phyloP scores from a whole-genome alignment of 2,113 vertebrate species.

The Xiphophorus hellerii region DNA sequence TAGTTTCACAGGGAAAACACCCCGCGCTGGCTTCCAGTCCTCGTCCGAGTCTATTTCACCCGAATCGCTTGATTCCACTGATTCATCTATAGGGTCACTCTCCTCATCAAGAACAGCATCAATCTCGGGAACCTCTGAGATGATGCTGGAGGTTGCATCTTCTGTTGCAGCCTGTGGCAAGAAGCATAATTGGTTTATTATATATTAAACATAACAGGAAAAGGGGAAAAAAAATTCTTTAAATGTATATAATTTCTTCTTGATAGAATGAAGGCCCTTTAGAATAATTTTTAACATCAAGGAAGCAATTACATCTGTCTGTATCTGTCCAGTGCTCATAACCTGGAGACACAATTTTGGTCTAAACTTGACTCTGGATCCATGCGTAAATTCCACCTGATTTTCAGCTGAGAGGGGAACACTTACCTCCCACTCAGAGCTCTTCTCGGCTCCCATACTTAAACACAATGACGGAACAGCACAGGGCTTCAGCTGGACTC shows the following conservation, averaged over 20 bases:
- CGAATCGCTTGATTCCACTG: background rate
- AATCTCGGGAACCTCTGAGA: background rate
- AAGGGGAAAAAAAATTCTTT: background rate
- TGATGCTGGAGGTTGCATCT: background rate
- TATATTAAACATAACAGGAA: background rate
- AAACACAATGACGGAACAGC: conserved; percentile 44
- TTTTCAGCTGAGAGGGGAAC: background rate
- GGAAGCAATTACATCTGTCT: too few species aligned
- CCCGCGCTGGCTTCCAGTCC: conserved; percentile 5
- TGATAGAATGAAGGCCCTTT: background rate
- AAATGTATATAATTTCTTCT: background rate
- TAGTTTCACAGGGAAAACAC: background rate
- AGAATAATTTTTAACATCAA: too few species aligned
- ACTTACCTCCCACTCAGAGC: background rate
- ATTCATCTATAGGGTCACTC: background rate
- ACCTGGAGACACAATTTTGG: too few species aligned
- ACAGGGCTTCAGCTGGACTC: conserved; percentile 19
- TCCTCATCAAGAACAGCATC: conserved; percentile 12
- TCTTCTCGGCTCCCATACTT: conserved; percentile 10
- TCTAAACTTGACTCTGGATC: too few species aligned
- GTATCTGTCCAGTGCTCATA: too few species aligned
- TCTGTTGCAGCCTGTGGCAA: conserved; percentile 16
- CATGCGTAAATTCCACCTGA: too few species aligned
- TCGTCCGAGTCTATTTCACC: conserved; percentile 13
- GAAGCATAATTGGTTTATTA: background rate